Conservation (phyloP, 2,888 invertebrate genomes). For the Thymelicus acteon region DNA sequence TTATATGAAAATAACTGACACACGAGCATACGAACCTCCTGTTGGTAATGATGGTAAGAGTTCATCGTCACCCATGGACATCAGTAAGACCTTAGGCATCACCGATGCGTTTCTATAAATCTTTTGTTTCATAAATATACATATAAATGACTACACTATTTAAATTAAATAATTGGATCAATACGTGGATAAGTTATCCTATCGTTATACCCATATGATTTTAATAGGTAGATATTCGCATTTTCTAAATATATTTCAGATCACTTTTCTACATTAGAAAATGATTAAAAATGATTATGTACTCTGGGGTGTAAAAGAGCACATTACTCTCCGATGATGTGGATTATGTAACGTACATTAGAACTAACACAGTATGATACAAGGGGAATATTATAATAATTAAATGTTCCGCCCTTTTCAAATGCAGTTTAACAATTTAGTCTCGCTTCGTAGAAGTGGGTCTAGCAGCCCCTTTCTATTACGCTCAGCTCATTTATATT, state of each 20-base stretch:
- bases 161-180: no score
- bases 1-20: no score
- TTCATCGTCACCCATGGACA: no score
- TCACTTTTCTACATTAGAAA: neutral
- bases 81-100: no score
- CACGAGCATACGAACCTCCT: no score
- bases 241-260: neutral
- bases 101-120: no score
- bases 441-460: neutral
- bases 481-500: slow-evolving; percentile 8
- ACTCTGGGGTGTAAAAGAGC: neutral
- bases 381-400: slow-evolving; percentile 12
- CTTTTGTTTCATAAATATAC: no score
- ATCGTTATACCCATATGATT: no score
- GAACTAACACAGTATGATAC: neutral
- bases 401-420: slow-evolving; percentile 25
- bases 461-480: slow-evolving; percentile 17
- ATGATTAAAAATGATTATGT: neutral
- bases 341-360: slow-evolving; percentile 1
- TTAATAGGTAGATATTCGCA: no score
- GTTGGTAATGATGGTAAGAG: no score
- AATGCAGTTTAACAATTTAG: slow-evolving; percentile 11
- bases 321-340: neutral
- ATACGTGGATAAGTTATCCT: no score
- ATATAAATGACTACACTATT: no score